A percentile compares a stretch with the other conserved stretches of the same genome.
Evolutionary conservation across 2,113 vertebrate genomes (phyloP).

Genomic region (Cheirogaleus medius): DNA sequence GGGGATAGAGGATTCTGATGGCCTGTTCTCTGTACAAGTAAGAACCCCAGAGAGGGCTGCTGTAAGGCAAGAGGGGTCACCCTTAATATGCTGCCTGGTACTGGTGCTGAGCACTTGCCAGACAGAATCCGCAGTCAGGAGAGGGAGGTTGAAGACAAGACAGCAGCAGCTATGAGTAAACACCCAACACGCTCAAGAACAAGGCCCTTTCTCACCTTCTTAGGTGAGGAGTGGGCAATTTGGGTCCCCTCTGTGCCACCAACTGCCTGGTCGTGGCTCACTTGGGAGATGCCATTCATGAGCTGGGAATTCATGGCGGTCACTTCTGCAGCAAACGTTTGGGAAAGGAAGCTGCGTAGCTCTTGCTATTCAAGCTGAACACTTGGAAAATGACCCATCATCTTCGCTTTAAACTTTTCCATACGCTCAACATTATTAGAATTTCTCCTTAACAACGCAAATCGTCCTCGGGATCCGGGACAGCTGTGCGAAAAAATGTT

Average conservation of each 20-base stretch:
- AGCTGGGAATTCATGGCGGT: not conserved
- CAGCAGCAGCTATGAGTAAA: not conserved
- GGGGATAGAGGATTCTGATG: not conserved
- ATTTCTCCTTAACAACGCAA: constrained; percentile 68
- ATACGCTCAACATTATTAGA: constrained; percentile 63
- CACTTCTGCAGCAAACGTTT: not conserved
- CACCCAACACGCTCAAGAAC: not conserved
- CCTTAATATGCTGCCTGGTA: not conserved
- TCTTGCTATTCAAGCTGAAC: constrained; percentile 24
- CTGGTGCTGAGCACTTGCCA: not conserved
- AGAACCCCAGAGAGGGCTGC: not conserved
- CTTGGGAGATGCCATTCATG: too few species aligned
- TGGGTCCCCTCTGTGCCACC: not conserved
- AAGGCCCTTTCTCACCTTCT: not conserved
- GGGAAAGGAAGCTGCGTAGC: not conserved
- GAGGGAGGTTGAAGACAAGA: not conserved
- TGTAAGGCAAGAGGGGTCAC: not conserved
- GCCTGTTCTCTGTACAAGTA: not conserved
- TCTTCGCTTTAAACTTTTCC: constrained; percentile 74
- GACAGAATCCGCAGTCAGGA: not conserved
- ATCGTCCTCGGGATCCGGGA: constrained; percentile 65
- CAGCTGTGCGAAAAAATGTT: constrained; percentile 61
- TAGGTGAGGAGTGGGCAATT: not conserved
- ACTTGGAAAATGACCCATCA: constrained; percentile 63
- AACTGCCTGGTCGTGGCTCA: fast-evolving